These are phyloP conservation scores for Lepidochitona cinerea DNA, from an alignment of 2,888 invertebrate species.

Conservation along the genomic window DNA sequence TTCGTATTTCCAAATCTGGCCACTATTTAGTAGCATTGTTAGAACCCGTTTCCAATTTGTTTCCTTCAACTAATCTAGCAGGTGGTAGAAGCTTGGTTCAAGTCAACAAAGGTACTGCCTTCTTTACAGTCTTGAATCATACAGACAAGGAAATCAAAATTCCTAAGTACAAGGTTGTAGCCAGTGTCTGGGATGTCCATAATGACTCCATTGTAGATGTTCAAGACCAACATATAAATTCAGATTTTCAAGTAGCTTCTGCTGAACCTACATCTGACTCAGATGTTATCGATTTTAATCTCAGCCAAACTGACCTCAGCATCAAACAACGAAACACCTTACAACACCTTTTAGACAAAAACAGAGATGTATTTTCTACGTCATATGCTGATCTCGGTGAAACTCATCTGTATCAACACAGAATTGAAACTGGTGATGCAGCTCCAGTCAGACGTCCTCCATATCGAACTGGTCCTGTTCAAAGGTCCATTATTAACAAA, in stretches of 20 bases:
- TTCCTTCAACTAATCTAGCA: neutral
- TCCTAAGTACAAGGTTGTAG: neutral
- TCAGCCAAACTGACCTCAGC: neutral
- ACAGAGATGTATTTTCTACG: neutral
- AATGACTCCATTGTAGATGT: too few relatives aligned
- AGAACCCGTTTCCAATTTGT: neutral
- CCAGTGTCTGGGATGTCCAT: neutral
- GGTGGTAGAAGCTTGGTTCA: neutral
- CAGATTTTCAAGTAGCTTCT: too few relatives aligned
- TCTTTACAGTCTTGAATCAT: neutral
- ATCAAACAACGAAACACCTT: neutral
- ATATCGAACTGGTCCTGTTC: slow-evolving; percentile 14
- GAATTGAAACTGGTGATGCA: slow-evolving; percentile 26
- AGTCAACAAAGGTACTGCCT: neutral
- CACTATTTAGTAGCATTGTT: neutral
- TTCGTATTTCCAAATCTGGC: neutral
- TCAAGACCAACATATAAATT: too few relatives aligned
- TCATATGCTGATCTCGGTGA: neutral
- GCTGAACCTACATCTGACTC: too few relatives aligned
- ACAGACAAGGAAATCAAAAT: neutral
- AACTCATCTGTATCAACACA: slow-evolving; percentile 16
- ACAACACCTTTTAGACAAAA: neutral
- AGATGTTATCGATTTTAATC: neutral
- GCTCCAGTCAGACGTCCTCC: neutral
- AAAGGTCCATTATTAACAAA: slow-evolving; percentile 22